These are phyloP conservation scores for Azorinus chamasolen DNA, from an alignment of 2,888 invertebrate genomes.

Conservation along the genomic window DNA sequence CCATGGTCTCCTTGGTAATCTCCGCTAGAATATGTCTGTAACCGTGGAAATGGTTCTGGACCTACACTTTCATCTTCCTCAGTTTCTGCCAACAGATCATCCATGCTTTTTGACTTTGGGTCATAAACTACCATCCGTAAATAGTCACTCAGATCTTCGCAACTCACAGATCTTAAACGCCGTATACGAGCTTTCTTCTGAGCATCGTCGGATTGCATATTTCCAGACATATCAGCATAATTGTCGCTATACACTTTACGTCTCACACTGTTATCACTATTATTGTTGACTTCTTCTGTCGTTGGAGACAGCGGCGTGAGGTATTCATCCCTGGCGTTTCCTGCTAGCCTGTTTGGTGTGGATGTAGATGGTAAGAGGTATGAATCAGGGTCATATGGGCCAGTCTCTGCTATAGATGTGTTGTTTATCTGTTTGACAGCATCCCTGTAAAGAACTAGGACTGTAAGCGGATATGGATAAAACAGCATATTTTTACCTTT, in stretches of 20 bases:
- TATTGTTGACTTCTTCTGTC: constrained; percentile 13
- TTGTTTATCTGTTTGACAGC: constrained; percentile 56
- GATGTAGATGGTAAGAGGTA: constrained; percentile 54
- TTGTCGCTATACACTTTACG: constrained; percentile 6
- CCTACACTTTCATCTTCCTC: constrained; percentile 51
- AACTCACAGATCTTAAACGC: constrained; percentile 74
- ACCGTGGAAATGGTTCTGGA: constrained; percentile 75
- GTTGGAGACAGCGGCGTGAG: constrained; percentile 50
- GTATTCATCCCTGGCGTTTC: constrained; percentile 36
- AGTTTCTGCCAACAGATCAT: constrained; percentile 39
- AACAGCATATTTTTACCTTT: background rate
- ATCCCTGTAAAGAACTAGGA: constrained; percentile 31
- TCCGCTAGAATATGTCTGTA: constrained; percentile 75
- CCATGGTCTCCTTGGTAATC: constrained; percentile 46
- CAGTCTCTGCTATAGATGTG: constrained; percentile 51
- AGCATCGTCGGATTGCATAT: background rate
- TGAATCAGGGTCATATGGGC: constrained; percentile 30
- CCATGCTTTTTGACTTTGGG: constrained; percentile 53
- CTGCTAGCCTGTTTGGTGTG: constrained; percentile 34
- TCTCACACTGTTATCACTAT: constrained; percentile 13
- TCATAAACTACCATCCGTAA: constrained; percentile 69
- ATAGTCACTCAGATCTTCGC: constrained; percentile 78
- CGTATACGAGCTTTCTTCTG: constrained; percentile 20
- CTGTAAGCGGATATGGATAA: background rate
- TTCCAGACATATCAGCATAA: background rate